Evolutionary conservation across 1,140 invertebrate genomes (phyloP).

Genomic region (Bombus consobrinus): DNA sequence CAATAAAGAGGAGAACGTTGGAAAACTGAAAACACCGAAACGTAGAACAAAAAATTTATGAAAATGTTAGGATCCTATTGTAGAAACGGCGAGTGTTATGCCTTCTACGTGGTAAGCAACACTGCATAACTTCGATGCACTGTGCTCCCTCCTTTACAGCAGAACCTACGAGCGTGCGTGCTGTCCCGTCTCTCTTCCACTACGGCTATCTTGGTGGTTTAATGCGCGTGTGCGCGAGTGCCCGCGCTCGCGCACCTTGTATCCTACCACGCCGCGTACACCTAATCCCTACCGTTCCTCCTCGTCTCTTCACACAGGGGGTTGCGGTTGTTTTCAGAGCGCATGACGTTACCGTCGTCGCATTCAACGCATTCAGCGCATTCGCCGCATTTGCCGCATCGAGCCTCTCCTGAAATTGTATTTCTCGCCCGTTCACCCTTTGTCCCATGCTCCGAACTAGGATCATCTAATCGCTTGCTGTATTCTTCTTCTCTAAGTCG

Average conservation of each 20-base stretch:
- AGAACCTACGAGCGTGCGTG: slow-evolving; percentile 26
- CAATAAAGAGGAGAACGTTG: slow-evolving; percentile 12
- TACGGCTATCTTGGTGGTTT: neutral
- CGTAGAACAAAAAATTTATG: slow-evolving; percentile 63
- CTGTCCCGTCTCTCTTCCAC: neutral
- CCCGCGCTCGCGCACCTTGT: slow-evolving; percentile 68
- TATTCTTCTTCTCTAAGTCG: neutral
- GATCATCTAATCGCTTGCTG: neutral
- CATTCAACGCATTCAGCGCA: slow-evolving; percentile 71
- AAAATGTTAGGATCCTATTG: slow-evolving; percentile 61
- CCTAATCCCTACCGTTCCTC: neutral
- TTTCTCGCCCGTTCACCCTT: slow-evolving; percentile 13
- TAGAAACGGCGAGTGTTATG: slow-evolving; percentile 77
- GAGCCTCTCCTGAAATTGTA: slow-evolving; percentile 31
- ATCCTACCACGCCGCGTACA: neutral
- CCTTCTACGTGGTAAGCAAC: slow-evolving; percentile 78
- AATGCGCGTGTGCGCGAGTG: slow-evolving; percentile 47
- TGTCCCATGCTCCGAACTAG: neutral
- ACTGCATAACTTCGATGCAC: slow-evolving; percentile 73
- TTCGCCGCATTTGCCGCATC: slow-evolving; percentile 55
- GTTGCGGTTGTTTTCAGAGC: slow-evolving; percentile 73
- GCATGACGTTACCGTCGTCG: slow-evolving; percentile 67
- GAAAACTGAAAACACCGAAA: slow-evolving; percentile 67
- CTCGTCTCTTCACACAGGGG: neutral
- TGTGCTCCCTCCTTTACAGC: slow-evolving; percentile 61